Evolutionary conservation across 2,888 invertebrate genomes (phyloP).

Genomic region (Phania funesta): DNA sequence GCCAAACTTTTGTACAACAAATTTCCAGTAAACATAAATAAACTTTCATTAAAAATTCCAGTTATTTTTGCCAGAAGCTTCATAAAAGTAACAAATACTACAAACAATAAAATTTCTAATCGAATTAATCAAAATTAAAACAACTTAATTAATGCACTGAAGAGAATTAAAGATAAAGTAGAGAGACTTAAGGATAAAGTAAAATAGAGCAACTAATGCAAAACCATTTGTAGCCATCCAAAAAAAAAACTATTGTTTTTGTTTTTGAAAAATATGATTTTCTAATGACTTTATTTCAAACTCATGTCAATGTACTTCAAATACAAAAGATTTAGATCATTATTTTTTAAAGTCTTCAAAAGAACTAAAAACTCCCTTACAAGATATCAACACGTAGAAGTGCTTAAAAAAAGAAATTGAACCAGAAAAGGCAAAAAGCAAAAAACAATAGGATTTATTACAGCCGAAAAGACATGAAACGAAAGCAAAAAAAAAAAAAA

Average conservation of each 20-base stretch:
- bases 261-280: constrained; percentile 59
- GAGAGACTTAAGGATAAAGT: neutral
- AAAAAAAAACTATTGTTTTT: constrained; percentile 25
- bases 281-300: constrained; percentile 58
- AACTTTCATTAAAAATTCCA: neutral
- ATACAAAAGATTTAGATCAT: constrained; percentile 26
- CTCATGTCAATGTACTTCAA: neutral
- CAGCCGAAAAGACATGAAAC: constrained; percentile 23
- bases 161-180: neutral
- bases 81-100: neutral
- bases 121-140: constrained; percentile 51
- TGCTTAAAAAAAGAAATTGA: constrained; percentile 3
- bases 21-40: neutral
- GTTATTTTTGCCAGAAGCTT: constrained; percentile 11
- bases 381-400: constrained; percentile 18
- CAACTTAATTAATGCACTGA: constrained; percentile 28
- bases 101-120: neutral
- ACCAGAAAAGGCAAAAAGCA: neutral
- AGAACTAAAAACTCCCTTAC: constrained; percentile 14
- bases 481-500: constrained; percentile 16
- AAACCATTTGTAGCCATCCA: constrained; percentile 47
- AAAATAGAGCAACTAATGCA: constrained; percentile 43
- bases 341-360: constrained; percentile 28
- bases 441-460: constrained; percentile 43
- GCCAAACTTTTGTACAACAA: neutral